Conservation (phyloP, 2,888 invertebrate genomes). For the Cephus pygmeus region DNA sequence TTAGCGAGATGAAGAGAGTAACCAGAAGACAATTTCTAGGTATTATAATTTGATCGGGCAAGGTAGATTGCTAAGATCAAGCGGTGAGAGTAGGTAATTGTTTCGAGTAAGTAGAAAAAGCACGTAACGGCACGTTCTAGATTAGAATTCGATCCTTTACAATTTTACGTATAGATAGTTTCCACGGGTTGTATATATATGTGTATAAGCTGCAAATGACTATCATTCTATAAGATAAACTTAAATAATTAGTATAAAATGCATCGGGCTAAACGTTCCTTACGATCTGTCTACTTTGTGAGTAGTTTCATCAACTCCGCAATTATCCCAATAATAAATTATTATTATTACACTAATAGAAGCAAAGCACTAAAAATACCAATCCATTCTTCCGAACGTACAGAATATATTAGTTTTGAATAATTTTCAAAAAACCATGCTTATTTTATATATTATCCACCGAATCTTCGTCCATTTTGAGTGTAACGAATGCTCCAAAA, state of each 20-base stretch:
- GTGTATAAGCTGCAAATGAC: neutral
- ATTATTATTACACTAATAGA: neutral
- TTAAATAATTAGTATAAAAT: neutral
- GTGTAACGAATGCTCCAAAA: too few relatives aligned
- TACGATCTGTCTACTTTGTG: neutral
- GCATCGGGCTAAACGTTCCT: neutral
- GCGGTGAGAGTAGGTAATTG: neutral
- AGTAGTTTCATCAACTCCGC: neutral
- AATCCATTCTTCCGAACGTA: too few relatives aligned
- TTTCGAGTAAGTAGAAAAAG: neutral
- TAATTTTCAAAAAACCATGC: too few relatives aligned
- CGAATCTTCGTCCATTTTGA: too few relatives aligned
- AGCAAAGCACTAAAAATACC: neutral
- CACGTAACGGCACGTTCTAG: neutral
- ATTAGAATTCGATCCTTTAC: neutral
- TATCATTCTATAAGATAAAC: neutral
- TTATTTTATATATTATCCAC: too few relatives aligned
- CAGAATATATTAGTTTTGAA: too few relatives aligned
- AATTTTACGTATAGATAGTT: neutral
- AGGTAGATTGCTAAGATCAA: neutral
- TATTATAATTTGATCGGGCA: neutral
- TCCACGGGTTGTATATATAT: neutral
- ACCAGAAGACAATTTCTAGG: neutral
- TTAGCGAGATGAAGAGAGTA: neutral
- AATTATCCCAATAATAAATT: neutral